These are phyloP conservation scores for Misgurnus anguillicaudatus DNA, from an alignment of 2,113 vertebrate species.

Conservation along the genomic window DNA sequence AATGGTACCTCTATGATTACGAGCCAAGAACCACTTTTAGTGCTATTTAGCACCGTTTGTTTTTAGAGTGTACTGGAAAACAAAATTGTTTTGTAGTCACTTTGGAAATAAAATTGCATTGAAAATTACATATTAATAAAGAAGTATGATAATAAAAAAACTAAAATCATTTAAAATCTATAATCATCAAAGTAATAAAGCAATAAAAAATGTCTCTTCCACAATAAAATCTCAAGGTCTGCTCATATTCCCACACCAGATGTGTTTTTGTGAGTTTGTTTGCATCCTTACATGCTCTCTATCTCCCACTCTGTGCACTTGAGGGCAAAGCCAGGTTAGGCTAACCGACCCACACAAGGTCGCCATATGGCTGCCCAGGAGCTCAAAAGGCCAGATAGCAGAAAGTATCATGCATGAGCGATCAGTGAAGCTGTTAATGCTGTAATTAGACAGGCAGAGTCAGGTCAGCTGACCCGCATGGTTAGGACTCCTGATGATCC, in stretches of 20 bases:
- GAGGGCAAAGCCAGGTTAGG: constrained; percentile 20
- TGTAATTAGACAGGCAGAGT: constrained; percentile 58
- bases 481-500: constrained; percentile 48
- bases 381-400: constrained; percentile 45
- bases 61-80: too few species aligned
- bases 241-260: constrained; percentile 35
- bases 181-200: too few species aligned
- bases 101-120: too few species aligned
- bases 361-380: constrained; percentile 55
- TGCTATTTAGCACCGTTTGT: too few species aligned
- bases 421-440: constrained; percentile 54
- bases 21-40: too few species aligned
- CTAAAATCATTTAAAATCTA: too few species aligned
- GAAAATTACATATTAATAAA: too few species aligned
- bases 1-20: too few species aligned
- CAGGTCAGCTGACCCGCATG: constrained; percentile 52
- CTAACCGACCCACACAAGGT: constrained; percentile 45
- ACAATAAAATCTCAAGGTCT: constrained; percentile 21
- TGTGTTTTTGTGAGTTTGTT: constrained; percentile 44
- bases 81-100: too few species aligned
- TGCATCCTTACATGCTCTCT: constrained; percentile 12
- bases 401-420: constrained; percentile 47
- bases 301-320: constrained; percentile 10
- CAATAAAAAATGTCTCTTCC: not conserved
- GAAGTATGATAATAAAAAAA: too few species aligned